A percentile compares a stretch with the other conserved stretches of the same genome.
These are phyloP conservation scores for Cataglyphis rosenhaueri DNA, from an alignment of 2,888 invertebrate species.

Conservation along the genomic window DNA sequence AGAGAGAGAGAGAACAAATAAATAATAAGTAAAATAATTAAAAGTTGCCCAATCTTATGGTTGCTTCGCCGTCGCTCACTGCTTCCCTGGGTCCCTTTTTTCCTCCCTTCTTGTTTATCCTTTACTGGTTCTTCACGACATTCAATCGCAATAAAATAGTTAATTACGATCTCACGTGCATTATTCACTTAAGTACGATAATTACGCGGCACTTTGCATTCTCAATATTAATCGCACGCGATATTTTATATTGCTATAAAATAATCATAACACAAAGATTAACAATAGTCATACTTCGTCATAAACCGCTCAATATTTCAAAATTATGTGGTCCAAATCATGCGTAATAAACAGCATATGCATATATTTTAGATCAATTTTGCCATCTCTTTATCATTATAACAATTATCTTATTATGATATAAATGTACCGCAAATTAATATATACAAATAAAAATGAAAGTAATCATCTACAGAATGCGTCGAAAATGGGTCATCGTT, in stretches of 20 bases:
- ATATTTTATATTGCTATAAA: background rate
- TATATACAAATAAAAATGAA: background rate
- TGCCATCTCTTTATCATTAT: background rate
- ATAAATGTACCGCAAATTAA: background rate
- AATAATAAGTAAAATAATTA: conserved; percentile 5
- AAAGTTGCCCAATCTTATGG: background rate
- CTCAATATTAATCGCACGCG: background rate
- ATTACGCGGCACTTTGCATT: background rate
- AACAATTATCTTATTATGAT: background rate
- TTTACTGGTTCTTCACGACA: background rate
- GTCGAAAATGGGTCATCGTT: background rate
- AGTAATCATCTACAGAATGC: background rate
- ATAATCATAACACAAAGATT: background rate
- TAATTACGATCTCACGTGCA: background rate
- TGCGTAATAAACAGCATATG: background rate
- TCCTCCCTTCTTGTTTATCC: background rate
- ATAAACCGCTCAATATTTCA: background rate
- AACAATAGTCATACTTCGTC: background rate
- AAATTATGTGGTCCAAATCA: background rate
- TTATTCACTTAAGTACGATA: conserved; percentile 1
- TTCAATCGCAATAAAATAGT: background rate
- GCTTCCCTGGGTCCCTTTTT: background rate
- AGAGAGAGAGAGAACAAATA: background rate
- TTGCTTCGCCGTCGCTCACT: background rate
- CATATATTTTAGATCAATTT: background rate